Conservation (phyloP, 1,140 invertebrate species). For the Diachasmimorpha longicaudata region DNA sequence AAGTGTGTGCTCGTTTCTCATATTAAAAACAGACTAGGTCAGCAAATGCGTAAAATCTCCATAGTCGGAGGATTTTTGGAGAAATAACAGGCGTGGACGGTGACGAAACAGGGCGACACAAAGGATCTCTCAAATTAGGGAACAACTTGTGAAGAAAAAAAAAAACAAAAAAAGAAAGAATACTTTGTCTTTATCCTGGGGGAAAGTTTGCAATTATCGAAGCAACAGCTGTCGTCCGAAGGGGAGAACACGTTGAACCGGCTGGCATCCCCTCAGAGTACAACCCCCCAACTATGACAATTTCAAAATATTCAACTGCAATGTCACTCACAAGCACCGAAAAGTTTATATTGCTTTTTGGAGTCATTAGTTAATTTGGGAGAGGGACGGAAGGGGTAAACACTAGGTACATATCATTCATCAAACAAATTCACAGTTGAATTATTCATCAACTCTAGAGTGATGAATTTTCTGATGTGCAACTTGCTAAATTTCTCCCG, state of each 20-base stretch:
- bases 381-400: not conserved
- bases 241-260: not conserved
- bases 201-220: not conserved
- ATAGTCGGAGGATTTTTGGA: not conserved
- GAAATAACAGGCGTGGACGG: not conserved
- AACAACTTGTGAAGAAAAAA: not conserved
- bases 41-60: not conserved
- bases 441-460: not conserved
- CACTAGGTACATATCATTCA: not conserved
- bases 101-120: not conserved
- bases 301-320: not conserved
- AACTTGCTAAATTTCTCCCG: not conserved
- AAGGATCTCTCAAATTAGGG: not conserved
- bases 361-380: not conserved
- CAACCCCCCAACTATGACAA: not conserved
- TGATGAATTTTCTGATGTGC: not conserved
- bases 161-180: too few species aligned
- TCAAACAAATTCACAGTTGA: not conserved
- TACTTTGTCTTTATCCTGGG: not conserved
- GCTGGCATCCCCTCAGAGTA: not conserved
- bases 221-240: constrained; percentile 5
- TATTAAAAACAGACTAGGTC: not conserved
- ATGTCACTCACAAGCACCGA: not conserved
- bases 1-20: not conserved
- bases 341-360: not conserved